These are phyloP conservation scores for Leistus spinibarbis DNA, from an alignment of 2,888 invertebrate species.

Conservation along the genomic window DNA sequence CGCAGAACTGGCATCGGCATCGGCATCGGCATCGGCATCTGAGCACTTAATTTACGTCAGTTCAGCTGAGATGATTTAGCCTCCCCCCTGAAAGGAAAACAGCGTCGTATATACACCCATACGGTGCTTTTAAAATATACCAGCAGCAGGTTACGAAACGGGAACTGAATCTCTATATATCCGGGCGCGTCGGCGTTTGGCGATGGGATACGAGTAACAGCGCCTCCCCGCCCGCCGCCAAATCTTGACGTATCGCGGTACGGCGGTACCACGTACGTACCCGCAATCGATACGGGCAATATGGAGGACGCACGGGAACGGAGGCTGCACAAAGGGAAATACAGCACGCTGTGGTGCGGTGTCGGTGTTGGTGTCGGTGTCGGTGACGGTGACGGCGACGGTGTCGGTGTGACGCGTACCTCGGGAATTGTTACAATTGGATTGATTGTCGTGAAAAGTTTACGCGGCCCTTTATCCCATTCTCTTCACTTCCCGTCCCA, in stretches of 20 bases:
- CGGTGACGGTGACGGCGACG: too few species aligned
- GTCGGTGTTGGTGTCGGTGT: too few species aligned
- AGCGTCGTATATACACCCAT: background rate
- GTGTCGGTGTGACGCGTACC: conserved; percentile 12
- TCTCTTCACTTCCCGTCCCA: background rate
- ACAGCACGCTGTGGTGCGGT: conserved; percentile 13
- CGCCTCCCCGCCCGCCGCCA: background rate
- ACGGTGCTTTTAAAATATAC: background rate
- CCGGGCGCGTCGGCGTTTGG: background rate
- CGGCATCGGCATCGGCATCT: background rate
- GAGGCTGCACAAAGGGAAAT: conserved; percentile 2
- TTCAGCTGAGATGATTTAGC: too few species aligned
- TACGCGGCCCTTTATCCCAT: conserved; percentile 7
- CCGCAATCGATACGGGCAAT: conserved; percentile 26
- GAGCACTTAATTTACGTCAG: too few species aligned
- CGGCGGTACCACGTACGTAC: background rate
- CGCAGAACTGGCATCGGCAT: background rate
- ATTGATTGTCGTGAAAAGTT: conserved; percentile 37
- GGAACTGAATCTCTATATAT: background rate
- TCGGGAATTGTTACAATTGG: conserved; percentile 30
- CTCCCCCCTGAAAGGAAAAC: background rate
- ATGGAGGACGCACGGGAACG: background rate
- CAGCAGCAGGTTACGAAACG: background rate
- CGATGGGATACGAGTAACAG: background rate
- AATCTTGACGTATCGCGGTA: conserved; percentile 26